phyloP scores from a whole-genome alignment of 1,140 invertebrate genomes.

The Orchesella cincta region DNA sequence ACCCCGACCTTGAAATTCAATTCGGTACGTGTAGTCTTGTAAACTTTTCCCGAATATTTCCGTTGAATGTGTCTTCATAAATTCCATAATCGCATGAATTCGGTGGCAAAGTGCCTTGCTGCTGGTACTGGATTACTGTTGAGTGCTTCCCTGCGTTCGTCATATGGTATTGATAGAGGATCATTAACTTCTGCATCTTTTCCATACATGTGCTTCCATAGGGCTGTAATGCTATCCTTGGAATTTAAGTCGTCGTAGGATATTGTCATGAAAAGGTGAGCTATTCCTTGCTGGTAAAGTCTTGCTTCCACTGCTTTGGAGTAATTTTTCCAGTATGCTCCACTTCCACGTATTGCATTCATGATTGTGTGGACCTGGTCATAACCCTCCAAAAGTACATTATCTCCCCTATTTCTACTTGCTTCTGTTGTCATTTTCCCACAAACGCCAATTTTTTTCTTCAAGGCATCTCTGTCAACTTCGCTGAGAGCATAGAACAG shows the following conservation, averaged over 20 bases:
- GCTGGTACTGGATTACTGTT: not conserved
- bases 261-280: conserved; percentile 9
- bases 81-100: not conserved
- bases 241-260: conserved; percentile 18
- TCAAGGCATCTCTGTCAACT: not conserved
- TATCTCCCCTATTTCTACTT: not conserved
- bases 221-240: not conserved
- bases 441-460: not conserved
- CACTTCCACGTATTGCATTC: not conserved
- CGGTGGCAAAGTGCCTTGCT: not conserved
- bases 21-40: conserved; percentile 45
- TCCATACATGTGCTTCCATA: conserved; percentile 2
- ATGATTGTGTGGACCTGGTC: not conserved
- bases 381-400: not conserved
- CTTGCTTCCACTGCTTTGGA: not conserved
- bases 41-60: not conserved
- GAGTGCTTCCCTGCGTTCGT: not conserved
- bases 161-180: not conserved
- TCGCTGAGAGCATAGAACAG: not conserved
- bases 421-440: not conserved
- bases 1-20: conserved; percentile 58
- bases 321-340: conserved; percentile 11
- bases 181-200: not conserved
- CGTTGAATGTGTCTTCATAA: not conserved
- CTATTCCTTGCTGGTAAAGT: not conserved